phyloP scores from a whole-genome alignment of 1,140 invertebrate species.

The Drosophila sp. region DNA sequence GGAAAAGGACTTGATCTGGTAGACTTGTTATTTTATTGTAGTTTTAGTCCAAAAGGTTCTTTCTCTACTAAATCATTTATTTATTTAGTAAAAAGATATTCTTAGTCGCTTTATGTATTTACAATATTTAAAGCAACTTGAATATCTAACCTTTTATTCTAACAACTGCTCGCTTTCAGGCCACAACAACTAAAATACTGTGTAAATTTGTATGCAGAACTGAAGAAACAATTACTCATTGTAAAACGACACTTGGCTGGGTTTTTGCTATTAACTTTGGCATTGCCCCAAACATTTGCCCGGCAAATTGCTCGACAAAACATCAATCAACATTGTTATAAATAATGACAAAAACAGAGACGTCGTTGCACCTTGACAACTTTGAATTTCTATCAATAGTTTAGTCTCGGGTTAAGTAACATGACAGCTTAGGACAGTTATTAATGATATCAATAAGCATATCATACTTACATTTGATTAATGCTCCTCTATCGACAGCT shows the following conservation, averaged over 20 bases:
- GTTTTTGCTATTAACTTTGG: neutral
- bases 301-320: conserved; percentile 1
- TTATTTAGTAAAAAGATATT: no score
- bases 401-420: conserved; percentile 48
- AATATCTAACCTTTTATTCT: no score
- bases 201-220: conserved; percentile 5
- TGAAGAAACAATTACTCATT: conserved; percentile 35
- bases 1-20: no score
- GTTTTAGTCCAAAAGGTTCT: no score
- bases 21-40: no score
- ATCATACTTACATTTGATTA: conserved; percentile 44
- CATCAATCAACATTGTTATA: conserved; percentile 33
- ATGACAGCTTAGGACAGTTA: conserved; percentile 49
- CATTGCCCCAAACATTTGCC: neutral
- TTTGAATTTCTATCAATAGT: conserved; percentile 46
- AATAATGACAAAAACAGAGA: conserved; percentile 12
- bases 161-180: no score
- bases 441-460: conserved; percentile 47
- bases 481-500: conserved; percentile 6
- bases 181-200: neutral
- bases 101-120: no score
- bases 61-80: no score
- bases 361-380: neutral
- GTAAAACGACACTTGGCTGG: conserved; percentile 1
- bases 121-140: no score